Base-by-base conservation (phyloP, 2,888 invertebrate genomes). In the Boloria euphrosyne region DNA sequence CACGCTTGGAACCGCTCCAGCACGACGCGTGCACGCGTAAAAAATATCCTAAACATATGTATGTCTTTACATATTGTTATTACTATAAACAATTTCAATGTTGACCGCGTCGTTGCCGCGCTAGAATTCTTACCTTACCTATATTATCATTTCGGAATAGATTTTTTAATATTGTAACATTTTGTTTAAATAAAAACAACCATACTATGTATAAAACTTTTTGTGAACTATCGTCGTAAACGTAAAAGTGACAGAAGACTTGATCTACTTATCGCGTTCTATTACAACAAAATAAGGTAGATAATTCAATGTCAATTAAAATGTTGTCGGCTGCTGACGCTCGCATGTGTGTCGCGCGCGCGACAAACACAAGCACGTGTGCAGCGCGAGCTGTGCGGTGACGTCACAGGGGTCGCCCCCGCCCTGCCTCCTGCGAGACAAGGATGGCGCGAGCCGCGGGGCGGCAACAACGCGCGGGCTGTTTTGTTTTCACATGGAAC, bases 301-400 rank as follows among this genome's bases (percentile, higher is more conserved):
- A 78, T 75, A 79, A 75, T 81, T 80, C 80, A 82, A 80, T 80
- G 81, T 80, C 80, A 80, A 80, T 80, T 76, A 79, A 76, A 77
- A 76, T 76, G 78, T 78, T 76, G 74, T 75, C 77, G 78, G 74
- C 69, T 79, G 78, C 73, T 73, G 75, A 64, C 73, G 77, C 81
- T 81, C 83, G 83, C 84, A 84, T 87, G 89, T 87, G 88, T 87
- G 85, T 85, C 80, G 81, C 82, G 81, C 83, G 83, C 85, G 86
- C 84, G 84, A 88, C 90, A 89, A 89, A 89, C 90, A 90, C 90
- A 86, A 87, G 89, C 91, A 90, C 91, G 91, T 90, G 90, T 90
- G 90, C 88, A 87, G 79, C 73, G 80, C 83, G 76, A 75, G 78
- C 84, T 81, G 76, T 69, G 79, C 76, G 73, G 79, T 76, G 75